Percentiles rank a stretch among this genome's conserved stretches.
These are phyloP conservation scores for Diarsia dahlii DNA, from an alignment of 2,888 invertebrate species.

Conservation along the genomic window DNA sequence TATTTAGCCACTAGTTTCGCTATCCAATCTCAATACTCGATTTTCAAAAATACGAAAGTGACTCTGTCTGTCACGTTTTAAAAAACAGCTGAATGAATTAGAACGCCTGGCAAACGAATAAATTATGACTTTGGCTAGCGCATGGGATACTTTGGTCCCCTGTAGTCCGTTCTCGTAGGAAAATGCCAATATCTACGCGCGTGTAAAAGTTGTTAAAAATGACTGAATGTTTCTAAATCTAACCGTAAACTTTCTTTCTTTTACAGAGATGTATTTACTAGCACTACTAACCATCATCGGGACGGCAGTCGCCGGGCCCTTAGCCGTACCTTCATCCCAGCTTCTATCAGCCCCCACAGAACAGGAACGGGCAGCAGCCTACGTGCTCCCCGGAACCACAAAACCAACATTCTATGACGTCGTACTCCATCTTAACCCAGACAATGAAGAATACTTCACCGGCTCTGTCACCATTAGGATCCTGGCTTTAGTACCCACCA, in stretches of 20 bases:
- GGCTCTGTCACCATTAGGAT: slow-evolving; percentile 87
- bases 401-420: slow-evolving; percentile 90
- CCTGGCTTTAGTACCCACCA: slow-evolving; percentile 71
- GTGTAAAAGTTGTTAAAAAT: neutral
- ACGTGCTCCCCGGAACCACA: slow-evolving; percentile 89
- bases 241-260: slow-evolving; percentile 19
- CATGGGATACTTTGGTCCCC: neutral
- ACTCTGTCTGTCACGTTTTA: neutral
- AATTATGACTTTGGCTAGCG: neutral
- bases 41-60: neutral
- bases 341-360: slow-evolving; percentile 44
- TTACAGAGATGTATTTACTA: slow-evolving; percentile 85
- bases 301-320: slow-evolving; percentile 72
- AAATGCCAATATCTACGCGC: neutral
- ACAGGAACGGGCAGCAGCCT: slow-evolving; percentile 72
- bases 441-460: slow-evolving; percentile 79
- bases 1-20: no score
- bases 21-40: neutral
- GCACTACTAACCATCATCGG: slow-evolving; percentile 78
- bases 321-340: slow-evolving; percentile 64
- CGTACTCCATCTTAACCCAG: slow-evolving; percentile 85
- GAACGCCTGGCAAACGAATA: no score
- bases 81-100: neutral
- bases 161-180: neutral
- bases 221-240: neutral